Conservation (phyloP, 2,113 vertebrate species). For the Cairina moschata region DNA sequence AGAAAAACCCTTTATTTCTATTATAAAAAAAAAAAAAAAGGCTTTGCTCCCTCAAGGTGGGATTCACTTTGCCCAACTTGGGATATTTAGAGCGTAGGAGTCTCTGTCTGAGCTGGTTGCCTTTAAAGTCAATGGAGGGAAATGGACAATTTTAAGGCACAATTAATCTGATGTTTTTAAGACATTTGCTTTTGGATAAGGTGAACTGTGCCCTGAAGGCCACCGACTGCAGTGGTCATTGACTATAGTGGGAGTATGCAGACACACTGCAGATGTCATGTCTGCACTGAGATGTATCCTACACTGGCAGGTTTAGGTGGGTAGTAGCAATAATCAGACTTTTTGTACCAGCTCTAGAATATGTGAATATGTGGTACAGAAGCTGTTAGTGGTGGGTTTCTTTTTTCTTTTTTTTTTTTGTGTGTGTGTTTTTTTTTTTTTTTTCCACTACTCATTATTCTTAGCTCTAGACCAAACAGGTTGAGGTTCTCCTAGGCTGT, state of each 20-base stretch:
- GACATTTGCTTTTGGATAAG: background rate
- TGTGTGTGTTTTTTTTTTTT: background rate
- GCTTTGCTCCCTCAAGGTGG: background rate
- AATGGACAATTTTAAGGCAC: background rate
- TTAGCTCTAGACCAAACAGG: background rate
- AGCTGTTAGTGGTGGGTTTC: background rate
- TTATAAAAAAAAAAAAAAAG: background rate
- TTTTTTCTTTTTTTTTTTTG: background rate
- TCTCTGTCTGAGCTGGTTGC: background rate
- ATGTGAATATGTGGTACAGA: background rate
- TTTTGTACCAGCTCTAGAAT: background rate
- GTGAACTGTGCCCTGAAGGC: background rate
- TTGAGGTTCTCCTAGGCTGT: background rate
- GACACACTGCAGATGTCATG: background rate
- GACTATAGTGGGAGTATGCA: background rate
- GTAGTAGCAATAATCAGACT: background rate
- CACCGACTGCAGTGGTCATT: background rate
- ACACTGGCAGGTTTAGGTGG: background rate
- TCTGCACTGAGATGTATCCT: background rate
- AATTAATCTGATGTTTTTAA: background rate
- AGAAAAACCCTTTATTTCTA: background rate
- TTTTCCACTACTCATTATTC: background rate
- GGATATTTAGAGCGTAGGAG: fast-evolving
- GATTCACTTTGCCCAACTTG: background rate
- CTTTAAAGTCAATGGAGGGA: background rate